Conservation (phyloP, 92 coral and sea anemone genomes). For the Heteractis magnifica region DNA sequence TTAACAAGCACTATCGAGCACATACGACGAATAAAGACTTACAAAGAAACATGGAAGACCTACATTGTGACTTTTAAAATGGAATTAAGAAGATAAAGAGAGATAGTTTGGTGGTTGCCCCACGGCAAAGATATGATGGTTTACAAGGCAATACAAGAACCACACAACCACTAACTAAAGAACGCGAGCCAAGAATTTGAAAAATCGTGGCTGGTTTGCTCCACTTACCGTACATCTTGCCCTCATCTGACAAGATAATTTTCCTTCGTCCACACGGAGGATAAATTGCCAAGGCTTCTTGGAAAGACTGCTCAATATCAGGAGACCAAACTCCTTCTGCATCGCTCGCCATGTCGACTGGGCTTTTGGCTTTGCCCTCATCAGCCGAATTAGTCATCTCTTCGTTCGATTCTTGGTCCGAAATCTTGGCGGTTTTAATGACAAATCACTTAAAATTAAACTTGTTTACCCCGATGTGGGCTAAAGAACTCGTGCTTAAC, state of each 20-base stretch:
- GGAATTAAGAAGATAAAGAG: slow-evolving; percentile 11
- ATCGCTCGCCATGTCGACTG: slow-evolving; percentile 99
- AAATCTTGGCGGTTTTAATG: slow-evolving; percentile 68
- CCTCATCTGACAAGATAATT: slow-evolving; percentile 97
- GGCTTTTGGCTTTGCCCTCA: slow-evolving; percentile 90
- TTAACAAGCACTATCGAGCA: slow-evolving; percentile 37
- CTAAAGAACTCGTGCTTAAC: slow-evolving; percentile 32
- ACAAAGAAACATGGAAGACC: slow-evolving; percentile 13
- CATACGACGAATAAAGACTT: slow-evolving; percentile 9
- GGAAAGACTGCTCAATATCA: slow-evolving; percentile 97
- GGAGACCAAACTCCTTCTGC: slow-evolving; percentile 99
- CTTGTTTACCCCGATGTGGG: slow-evolving; percentile 30
- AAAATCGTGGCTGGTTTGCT: slow-evolving; percentile 1
- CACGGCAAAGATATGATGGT: slow-evolving; percentile 21
- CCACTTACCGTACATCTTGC: slow-evolving; percentile 98
- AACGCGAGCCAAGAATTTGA: slow-evolving; percentile 26
- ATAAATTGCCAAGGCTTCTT: slow-evolving; percentile 96
- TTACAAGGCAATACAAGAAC: slow-evolving; percentile 12
- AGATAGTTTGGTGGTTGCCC: slow-evolving; percentile 14
- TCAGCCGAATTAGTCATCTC: slow-evolving; percentile 93
- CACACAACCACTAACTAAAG: slow-evolving; percentile 16
- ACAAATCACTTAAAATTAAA: slow-evolving; percentile 33
- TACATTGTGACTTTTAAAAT: slow-evolving; percentile 15
- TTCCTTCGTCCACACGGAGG: slow-evolving; percentile 99
- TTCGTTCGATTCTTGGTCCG: slow-evolving; percentile 79